Percentiles rank a stretch among this genome's conserved stretches.
phyloP scores from a whole-genome alignment of 2,797 vertebrate species.

The Cirrhinus mrigala region DNA sequence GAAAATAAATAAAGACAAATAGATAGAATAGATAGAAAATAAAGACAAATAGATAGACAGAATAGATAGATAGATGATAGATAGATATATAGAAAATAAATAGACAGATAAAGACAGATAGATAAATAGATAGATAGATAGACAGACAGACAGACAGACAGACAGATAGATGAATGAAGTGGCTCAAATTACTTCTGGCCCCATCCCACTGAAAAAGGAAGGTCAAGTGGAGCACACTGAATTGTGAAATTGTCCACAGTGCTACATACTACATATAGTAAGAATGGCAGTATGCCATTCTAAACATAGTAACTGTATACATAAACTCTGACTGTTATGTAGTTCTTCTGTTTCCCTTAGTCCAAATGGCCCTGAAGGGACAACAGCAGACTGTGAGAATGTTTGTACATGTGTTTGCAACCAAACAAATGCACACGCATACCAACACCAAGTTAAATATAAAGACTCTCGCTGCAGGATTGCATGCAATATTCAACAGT shows the following conservation, averaged over 20 bases:
- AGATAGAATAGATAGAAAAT: no score
- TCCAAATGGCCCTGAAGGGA: conserved; percentile 13
- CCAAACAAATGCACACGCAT: background rate
- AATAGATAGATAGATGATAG: no score
- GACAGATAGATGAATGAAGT: background rate
- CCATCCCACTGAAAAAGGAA: background rate
- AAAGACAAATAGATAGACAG: no score
- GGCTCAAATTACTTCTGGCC: no score
- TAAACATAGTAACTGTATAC: conserved; percentile 1
- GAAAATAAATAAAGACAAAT: no score
- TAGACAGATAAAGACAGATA: no score
- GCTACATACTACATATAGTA: background rate
- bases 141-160: no score
- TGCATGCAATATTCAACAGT: background rate
- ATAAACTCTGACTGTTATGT: background rate
- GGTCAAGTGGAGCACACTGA: background rate
- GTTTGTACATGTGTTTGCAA: conserved; percentile 9
- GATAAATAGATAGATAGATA: no score
- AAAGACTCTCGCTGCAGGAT: background rate
- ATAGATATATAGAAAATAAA: no score
- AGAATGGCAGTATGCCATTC: background rate
- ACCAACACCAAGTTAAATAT: conserved; percentile 28
- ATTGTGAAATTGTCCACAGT: background rate
- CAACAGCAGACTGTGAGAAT: conserved; percentile 3
- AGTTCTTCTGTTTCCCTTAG: background rate